phyloP scores from a whole-genome alignment of 2,888 invertebrate genomes.

The Aphodius granarius region DNA sequence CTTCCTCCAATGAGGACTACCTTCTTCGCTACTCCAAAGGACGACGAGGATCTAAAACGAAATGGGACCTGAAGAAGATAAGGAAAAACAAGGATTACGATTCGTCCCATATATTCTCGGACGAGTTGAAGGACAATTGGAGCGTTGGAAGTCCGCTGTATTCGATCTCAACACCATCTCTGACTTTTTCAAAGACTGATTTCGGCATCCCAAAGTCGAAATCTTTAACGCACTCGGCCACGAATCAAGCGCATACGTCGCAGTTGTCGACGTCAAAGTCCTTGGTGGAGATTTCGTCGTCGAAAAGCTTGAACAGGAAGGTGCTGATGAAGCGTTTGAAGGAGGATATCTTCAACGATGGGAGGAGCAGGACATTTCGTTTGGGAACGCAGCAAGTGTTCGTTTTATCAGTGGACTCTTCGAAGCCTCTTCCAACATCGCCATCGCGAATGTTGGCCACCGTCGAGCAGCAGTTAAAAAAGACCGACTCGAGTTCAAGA shows the following conservation, averaged over 20 bases:
- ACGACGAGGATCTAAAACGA: not conserved
- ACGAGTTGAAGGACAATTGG: conserved; percentile 20
- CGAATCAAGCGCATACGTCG: conserved; percentile 8
- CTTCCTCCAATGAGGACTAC: not conserved
- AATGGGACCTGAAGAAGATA: not conserved
- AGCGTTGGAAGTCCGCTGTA: conserved; percentile 24
- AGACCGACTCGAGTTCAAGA: not conserved
- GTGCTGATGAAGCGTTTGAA: conserved; percentile 15
- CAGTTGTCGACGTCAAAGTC: conserved; percentile 20
- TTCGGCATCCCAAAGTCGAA: conserved; percentile 9
- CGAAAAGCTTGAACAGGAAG: conserved; percentile 15
- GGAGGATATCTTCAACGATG: conserved; percentile 4
- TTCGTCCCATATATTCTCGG: not conserved
- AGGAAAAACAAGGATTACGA: not conserved
- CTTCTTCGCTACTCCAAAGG: not conserved
- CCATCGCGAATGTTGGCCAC: conserved; percentile 21
- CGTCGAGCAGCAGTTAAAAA: conserved; percentile 22
- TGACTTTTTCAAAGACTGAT: conserved; percentile 9
- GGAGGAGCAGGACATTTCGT: not conserved
- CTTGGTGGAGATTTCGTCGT: conserved; percentile 19
- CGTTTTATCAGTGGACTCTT: conserved; percentile 22
- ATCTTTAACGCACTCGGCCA: conserved; percentile 15
- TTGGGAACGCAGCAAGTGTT: conserved; percentile 18
- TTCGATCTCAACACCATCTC: conserved; percentile 21
- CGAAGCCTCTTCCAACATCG: conserved; percentile 19